Percentiles rank a stretch among this genome's conserved stretches.
Evolutionary conservation across 64 coral and sea anemone species (phyloP).

Genomic region (Actinia equina): DNA sequence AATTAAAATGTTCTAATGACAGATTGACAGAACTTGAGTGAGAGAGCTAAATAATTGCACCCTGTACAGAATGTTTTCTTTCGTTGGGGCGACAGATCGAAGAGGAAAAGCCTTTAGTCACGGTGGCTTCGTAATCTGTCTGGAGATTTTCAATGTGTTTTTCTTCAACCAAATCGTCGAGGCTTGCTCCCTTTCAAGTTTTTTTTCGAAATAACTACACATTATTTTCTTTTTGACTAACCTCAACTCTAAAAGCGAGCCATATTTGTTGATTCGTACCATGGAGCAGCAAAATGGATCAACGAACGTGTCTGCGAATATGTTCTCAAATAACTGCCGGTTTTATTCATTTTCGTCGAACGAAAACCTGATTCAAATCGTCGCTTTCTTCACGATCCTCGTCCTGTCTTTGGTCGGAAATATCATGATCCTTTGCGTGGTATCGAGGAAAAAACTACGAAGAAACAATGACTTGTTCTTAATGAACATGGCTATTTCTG

Average conservation of each 20-base stretch:
- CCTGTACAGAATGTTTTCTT: neutral
- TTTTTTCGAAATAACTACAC: neutral
- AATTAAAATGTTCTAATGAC: neutral
- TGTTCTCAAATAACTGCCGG: neutral
- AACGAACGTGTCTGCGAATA: neutral
- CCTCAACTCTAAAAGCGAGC: neutral
- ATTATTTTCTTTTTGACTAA: neutral
- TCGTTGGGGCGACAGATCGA: too few species aligned
- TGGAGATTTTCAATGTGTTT: too few species aligned
- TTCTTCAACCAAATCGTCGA: too few species aligned
- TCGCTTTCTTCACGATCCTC: neutral
- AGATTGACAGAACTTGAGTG: neutral
- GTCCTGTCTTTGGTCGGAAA: neutral
- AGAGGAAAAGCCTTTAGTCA: too few species aligned
- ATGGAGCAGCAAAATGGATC: neutral
- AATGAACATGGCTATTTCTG: slow-evolving; percentile 22
- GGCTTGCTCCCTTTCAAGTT: too few species aligned
- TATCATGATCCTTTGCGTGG: neutral
- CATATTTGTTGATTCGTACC: neutral
- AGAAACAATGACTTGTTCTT: neutral
- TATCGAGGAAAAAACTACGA: neutral
- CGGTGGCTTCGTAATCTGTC: too few species aligned
- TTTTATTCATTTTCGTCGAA: neutral
- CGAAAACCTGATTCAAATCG: neutral
- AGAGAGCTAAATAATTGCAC: neutral